Conservation (phyloP, 2,797 vertebrate genomes). For the Acrossocheilus wenchowensis region DNA sequence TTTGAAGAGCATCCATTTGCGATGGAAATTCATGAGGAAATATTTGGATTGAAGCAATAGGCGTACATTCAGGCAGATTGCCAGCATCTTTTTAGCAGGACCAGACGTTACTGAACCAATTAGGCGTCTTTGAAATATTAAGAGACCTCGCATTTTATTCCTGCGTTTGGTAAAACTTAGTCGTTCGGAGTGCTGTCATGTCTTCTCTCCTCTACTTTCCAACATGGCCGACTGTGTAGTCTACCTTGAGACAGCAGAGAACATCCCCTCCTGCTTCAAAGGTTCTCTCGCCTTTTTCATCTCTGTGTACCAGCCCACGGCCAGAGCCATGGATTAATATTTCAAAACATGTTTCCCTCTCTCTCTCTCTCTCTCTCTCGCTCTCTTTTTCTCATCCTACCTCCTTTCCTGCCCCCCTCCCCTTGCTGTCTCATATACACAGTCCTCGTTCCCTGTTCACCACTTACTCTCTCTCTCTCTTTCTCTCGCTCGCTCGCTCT, state of each 20-base stretch:
- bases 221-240: constrained; percentile 74
- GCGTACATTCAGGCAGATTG: constrained; percentile 53
- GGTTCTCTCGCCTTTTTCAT: constrained; percentile 73
- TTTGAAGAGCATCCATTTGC: constrained; percentile 74
- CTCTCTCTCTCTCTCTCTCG: constrained; percentile 8
- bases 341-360: constrained; percentile 76
- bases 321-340: constrained; percentile 82
- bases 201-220: constrained; percentile 61
- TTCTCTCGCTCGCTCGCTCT: constrained; percentile 50
- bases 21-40: constrained; percentile 69
- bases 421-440: constrained; percentile 59
- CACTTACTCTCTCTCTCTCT: constrained; percentile 60
- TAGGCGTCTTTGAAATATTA: constrained; percentile 57
- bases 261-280: constrained; percentile 80
- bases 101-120: constrained; percentile 54
- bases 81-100: constrained; percentile 54
- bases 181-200: constrained; percentile 36
- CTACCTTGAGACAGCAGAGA: constrained; percentile 67
- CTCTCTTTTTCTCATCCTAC: constrained; percentile 44
- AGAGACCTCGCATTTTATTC: constrained; percentile 36
- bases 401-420: constrained; percentile 42
- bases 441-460: constrained; percentile 56
- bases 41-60: constrained; percentile 59
- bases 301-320: constrained; percentile 78
- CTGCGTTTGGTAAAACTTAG: background rate